Evolutionary conservation across 92 coral and sea anemone genomes (phyloP).

Genomic region (Blastomussa wellsi): DNA sequence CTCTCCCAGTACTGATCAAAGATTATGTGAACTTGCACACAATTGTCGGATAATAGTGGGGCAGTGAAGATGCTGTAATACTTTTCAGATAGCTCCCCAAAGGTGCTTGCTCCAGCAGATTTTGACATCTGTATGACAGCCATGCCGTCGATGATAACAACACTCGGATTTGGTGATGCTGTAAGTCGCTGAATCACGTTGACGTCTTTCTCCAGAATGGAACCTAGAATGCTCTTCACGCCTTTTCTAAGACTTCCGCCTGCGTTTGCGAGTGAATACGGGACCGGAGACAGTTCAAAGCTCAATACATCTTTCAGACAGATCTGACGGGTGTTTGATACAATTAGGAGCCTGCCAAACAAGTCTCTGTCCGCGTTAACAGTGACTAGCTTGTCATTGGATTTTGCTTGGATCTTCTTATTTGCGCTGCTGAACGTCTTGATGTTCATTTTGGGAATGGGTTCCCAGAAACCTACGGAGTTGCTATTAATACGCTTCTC

Average conservation of each 20-base stretch:
- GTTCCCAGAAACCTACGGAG: slow-evolving; percentile 51
- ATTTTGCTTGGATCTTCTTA: slow-evolving; percentile 48
- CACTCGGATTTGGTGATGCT: slow-evolving; percentile 42
- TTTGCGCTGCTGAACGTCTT: slow-evolving; percentile 47
- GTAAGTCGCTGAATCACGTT: slow-evolving; percentile 40
- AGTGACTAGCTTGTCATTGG: slow-evolving; percentile 52
- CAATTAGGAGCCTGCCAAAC: slow-evolving; percentile 60
- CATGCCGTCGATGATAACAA: slow-evolving; percentile 42
- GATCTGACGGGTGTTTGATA: slow-evolving; percentile 50
- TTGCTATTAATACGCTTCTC: slow-evolving; percentile 39
- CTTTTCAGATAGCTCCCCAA: slow-evolving; percentile 47
- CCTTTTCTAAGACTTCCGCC: slow-evolving; percentile 56
- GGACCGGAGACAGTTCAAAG: slow-evolving; percentile 53
- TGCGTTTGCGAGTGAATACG: slow-evolving; percentile 46
- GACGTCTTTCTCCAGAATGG: slow-evolving; percentile 50
- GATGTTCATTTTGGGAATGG: slow-evolving; percentile 37
- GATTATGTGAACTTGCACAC: slow-evolving; percentile 11
- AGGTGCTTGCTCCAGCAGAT: slow-evolving; percentile 44
- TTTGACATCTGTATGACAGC: slow-evolving; percentile 46
- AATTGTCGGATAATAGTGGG: slow-evolving; percentile 17
- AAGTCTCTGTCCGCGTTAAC: slow-evolving; percentile 52
- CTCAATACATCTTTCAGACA: slow-evolving; percentile 42
- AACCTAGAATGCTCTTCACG: slow-evolving; percentile 43
- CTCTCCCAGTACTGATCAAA: slow-evolving; percentile 46
- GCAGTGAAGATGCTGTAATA: slow-evolving; percentile 43